Evolutionary conservation across 2,113 vertebrate species (phyloP).

Genomic region (Solenodon paradoxus): DNA sequence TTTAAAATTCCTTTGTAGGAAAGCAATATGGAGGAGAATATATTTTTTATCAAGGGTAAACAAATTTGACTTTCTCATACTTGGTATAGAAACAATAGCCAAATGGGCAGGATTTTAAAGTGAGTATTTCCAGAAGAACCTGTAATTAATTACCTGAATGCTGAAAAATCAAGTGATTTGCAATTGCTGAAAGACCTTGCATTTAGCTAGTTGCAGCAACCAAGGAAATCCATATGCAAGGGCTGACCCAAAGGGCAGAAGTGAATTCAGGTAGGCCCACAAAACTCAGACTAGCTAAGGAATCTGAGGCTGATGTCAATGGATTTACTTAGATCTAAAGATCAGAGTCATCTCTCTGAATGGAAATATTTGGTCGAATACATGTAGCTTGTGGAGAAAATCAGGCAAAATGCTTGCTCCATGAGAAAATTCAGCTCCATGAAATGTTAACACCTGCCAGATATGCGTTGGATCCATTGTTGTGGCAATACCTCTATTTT

Average conservation of each 20-base stretch:
- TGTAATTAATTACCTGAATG: constrained; percentile 13
- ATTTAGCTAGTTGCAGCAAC: neutral
- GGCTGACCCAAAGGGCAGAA: neutral
- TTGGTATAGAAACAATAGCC: neutral
- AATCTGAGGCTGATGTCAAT: neutral
- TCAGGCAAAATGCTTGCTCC: neutral
- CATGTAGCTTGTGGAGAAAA: neutral
- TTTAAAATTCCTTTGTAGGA: neutral
- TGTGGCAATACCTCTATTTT: neutral
- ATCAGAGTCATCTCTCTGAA: neutral
- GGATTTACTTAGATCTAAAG: neutral
- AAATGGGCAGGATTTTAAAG: neutral
- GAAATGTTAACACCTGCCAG: neutral
- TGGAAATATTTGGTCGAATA: neutral
- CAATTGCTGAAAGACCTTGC: neutral
- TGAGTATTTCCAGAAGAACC: neutral
- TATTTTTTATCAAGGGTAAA: neutral
- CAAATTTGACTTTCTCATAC: neutral
- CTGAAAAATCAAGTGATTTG: constrained; percentile 9
- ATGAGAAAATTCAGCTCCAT: neutral
- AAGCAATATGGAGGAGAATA: neutral
- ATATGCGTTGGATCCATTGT: accelerated
- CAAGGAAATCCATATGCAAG: neutral
- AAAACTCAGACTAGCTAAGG: neutral
- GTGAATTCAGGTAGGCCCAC: neutral